Conservation (phyloP, 2,113 vertebrate genomes). For the Ciconia stormi region DNA sequence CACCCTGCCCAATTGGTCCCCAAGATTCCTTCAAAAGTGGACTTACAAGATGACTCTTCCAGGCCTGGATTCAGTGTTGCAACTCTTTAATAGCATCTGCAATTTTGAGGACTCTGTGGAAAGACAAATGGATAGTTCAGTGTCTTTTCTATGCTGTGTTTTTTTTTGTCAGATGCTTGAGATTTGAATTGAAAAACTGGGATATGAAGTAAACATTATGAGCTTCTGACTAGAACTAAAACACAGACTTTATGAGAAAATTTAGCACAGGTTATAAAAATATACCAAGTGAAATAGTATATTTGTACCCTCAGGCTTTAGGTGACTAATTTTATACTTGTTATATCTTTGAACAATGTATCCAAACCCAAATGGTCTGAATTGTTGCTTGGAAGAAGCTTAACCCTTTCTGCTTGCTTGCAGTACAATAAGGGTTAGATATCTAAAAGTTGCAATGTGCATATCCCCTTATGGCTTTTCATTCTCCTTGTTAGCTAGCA, state of each 20-base stretch:
- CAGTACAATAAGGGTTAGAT: neutral
- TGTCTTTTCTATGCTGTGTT: neutral
- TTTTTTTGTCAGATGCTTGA: neutral
- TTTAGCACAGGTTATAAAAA: neutral
- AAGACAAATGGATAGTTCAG: neutral
- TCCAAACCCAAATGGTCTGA: neutral
- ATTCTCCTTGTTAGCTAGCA: neutral
- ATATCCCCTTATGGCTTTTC: neutral
- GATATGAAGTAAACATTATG: neutral
- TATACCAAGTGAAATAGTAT: neutral
- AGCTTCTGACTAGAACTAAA: neutral
- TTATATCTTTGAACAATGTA: neutral
- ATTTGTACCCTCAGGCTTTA: neutral
- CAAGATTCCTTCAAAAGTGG: neutral
- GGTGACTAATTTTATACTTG: neutral
- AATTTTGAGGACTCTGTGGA: neutral
- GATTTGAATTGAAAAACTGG: neutral
- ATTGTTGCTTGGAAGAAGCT: neutral
- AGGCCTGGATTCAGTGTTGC: neutral
- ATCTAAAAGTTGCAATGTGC: neutral
- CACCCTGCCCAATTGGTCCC: neutral
- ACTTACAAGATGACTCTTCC: neutral
- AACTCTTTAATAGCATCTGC: neutral
- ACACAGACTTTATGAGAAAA: neutral
- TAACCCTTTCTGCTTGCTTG: neutral